Evolutionary conservation across 2,113 vertebrate species (phyloP), one percentile per base, ranked within the genome.

Genomic region (Leptobrachium leishanense): DNA sequence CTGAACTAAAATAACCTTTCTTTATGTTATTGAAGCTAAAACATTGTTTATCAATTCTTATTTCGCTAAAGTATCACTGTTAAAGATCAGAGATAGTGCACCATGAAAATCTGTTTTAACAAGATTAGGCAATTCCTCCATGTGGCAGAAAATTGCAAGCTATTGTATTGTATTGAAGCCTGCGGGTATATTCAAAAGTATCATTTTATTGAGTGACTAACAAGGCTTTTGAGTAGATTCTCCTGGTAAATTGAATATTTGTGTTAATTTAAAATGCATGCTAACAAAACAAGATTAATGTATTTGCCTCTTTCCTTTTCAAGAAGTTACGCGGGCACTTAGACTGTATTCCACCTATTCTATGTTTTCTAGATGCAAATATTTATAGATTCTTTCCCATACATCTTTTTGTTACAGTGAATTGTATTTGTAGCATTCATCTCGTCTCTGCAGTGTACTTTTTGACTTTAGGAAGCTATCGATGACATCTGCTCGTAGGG

Each of bases 141-240:
- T 50, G 43, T 46, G 15, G 43, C 43, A 2, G 43, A 69, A 69
- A 15, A 69, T 71, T 54, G 12, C 10, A 50, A 54, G 69, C 44
- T 15, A 54, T 54, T 54, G 20, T 71, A 40, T 71, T 46, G 1
- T 53, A 54, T 43, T 53, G 46, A 54, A 54, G 69, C 69, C 44
- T 54, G 69, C 54, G 69, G 69, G 44, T 71, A 54, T 31, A 54
- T 54, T 15, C 31, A 11, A 71, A 71, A 71, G 39, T 54, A 71
- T 44, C 44, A 54, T 39, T 39, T 71, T 54, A 71, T 54, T 71
- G 69, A 71, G 46, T 71, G n/a, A 71, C 69, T 71, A 71, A 71
- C 46, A 71, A 54, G 69, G 69, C 46, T 54, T 70, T 12, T 43
- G 69, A 71, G 46, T 2, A 54, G 69, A 71, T 53, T 54, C 69